Percentiles rank a stretch among this genome's conserved stretches.
Evolutionary conservation across 2,797 vertebrate species (phyloP).

Genomic region (Petrocephalus sullivani): DNA sequence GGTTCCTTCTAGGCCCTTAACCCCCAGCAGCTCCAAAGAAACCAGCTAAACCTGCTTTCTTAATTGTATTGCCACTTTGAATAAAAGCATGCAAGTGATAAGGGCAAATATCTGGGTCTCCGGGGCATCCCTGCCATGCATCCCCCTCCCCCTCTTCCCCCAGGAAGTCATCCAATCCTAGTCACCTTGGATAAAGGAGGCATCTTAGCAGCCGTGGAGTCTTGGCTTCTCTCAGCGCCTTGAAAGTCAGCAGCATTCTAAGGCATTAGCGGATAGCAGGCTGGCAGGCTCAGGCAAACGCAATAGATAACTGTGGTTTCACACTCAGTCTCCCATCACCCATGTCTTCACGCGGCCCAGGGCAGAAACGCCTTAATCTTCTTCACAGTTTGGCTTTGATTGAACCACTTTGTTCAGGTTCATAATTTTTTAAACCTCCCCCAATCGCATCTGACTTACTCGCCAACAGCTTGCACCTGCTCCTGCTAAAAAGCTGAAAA

Average conservation of each 20-base stretch:
- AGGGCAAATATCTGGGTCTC: not conserved
- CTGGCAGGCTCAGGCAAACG: not conserved
- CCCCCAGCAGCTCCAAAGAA: not conserved
- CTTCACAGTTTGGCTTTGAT: not conserved
- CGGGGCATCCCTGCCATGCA: not conserved
- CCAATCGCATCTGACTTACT: not conserved
- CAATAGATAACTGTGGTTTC: slow-evolving; percentile 23
- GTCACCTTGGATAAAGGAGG: not conserved
- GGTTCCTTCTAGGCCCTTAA: not conserved
- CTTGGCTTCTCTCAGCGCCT: not conserved
- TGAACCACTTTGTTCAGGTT: not conserved
- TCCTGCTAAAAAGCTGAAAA: not conserved
- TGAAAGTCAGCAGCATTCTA: not conserved
- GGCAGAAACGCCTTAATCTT: not conserved
- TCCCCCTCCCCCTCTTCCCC: not conserved
- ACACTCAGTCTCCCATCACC: not conserved
- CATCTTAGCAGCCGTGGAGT: not conserved
- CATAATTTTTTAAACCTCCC: not conserved
- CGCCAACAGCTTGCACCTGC: not conserved
- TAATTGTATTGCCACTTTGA: not conserved
- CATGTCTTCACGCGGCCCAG: not conserved
- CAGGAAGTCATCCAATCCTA: not conserved
- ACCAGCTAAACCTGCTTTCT: not conserved
- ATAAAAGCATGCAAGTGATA: not conserved
- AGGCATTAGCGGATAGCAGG: slow-evolving; percentile 9